phyloP scores from a whole-genome alignment of 2,797 vertebrate genomes.

The Borostomias antarcticus region DNA sequence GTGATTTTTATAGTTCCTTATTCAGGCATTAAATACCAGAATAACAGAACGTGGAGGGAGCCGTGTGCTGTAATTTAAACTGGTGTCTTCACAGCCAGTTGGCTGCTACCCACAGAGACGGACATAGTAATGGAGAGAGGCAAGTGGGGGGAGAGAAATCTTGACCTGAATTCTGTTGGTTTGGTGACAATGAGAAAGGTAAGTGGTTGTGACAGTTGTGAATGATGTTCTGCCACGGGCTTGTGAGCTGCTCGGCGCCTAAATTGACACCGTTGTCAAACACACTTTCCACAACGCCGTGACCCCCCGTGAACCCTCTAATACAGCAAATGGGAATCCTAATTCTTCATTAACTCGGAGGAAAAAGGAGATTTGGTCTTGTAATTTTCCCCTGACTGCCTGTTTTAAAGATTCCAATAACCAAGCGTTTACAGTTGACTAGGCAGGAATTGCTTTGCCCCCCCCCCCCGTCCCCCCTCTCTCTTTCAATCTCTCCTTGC shows the following conservation, averaged over 20 bases:
- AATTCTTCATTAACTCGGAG: slow-evolving; percentile 94
- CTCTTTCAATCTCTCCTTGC: slow-evolving; percentile 36
- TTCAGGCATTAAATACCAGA: slow-evolving; percentile 39
- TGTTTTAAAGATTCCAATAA: slow-evolving; percentile 97
- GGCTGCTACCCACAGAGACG: slow-evolving; percentile 43
- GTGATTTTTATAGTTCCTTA: slow-evolving; percentile 32
- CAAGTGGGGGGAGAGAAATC: slow-evolving; percentile 49
- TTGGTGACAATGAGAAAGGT: slow-evolving; percentile 87
- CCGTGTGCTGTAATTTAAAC: slow-evolving; percentile 36
- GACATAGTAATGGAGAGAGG: slow-evolving; percentile 61
- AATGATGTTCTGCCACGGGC: slow-evolving; percentile 87
- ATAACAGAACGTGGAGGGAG: slow-evolving; percentile 42
- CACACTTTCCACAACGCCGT: slow-evolving; percentile 76
- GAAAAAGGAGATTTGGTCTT: slow-evolving; percentile 88
- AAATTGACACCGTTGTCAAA: slow-evolving; percentile 91
- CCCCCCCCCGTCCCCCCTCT: slow-evolving; percentile 5
- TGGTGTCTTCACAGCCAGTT: slow-evolving; percentile 45
- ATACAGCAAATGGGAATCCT: slow-evolving; percentile 93
- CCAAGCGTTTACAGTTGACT: slow-evolving; percentile 92
- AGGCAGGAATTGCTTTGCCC: slow-evolving; percentile 86
- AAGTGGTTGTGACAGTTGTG: slow-evolving; percentile 93
- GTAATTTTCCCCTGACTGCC: slow-evolving; percentile 92
- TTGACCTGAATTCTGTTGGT: slow-evolving; percentile 80
- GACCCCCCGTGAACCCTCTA: slow-evolving; percentile 90
- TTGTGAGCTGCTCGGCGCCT: slow-evolving; percentile 77